Percentiles rank a stretch among this genome's conserved stretches.
Evolutionary conservation across 2,888 invertebrate species (phyloP).

Genomic region (Alsophila aescularia): DNA sequence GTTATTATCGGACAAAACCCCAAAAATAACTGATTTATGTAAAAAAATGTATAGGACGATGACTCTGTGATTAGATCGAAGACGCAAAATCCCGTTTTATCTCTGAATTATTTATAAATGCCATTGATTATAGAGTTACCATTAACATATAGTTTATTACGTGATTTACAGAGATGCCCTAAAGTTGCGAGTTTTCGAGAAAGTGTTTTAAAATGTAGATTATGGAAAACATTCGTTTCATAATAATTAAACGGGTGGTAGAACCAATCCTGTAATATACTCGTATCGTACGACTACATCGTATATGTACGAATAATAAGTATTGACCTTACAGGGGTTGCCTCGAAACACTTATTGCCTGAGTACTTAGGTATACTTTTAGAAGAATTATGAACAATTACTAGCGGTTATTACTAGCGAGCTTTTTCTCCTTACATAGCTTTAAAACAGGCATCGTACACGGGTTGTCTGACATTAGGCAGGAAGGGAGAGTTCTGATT

Average conservation of each 20-base stretch:
- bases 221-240: constrained; percentile 1
- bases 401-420: no score
- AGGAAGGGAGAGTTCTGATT: constrained; percentile 72
- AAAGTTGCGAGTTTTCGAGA: constrained; percentile 20
- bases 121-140: constrained; percentile 3
- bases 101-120: constrained; percentile 27
- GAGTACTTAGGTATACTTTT: no score
- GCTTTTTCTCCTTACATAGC: no score
- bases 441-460: constrained; percentile 56
- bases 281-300: no score
- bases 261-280: no score
- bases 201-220: constrained; percentile 7
- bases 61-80: constrained; percentile 34
- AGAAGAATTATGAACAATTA: no score
- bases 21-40: constrained; percentile 34
- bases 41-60: constrained; percentile 39
- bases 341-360: no score
- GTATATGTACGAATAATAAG: no score
- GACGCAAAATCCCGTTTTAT: constrained; percentile 24
- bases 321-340: no score
- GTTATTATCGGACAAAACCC: constrained; percentile 38
- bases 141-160: constrained; percentile 23
- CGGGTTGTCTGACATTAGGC: constrained; percentile 57
- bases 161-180: constrained; percentile 20
- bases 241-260: no score